Base-by-base conservation (phyloP, 1,140 invertebrate genomes). In the Plutomurus gul region DNA sequence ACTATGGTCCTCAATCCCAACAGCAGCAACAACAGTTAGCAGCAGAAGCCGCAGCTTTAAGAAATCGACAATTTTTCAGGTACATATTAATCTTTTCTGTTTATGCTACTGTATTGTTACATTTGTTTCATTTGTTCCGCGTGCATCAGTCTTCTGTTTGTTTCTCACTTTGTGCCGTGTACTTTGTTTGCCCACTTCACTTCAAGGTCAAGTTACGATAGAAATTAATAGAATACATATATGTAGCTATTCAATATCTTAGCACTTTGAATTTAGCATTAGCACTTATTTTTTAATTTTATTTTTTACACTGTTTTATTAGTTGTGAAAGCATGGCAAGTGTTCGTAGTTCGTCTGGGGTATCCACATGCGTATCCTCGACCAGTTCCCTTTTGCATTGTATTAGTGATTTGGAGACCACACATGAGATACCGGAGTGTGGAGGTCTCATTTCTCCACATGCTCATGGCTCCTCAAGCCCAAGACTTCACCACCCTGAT, bases 1-100 rank as follows among this genome's bases (percentile, higher is more conserved):
- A 92, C 85, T 90, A 88, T 81, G 89, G 88, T 77, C 85, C 86
- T 82, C 85, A 85, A 49, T 22, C 79, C 22, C 78, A 84, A 80
- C 65, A 80, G 33, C 82, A 78, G 18, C 60, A 77, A 43, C 49
- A 81, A 27, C 49, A 82, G 80, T 60, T 76, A 43, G 71, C 76
- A 16, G 47, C 71, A 72, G 81, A 77, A 71, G 36, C 27, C 37
- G 78, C 73, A 56, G 76, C 75, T 40, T 76, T 80, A 30, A 82
- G 76, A 89, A 88, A 82, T 89, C 88, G 77, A 18, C 22, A 89
- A 87, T 83, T 89, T 88, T 39, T 89, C 89, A 43, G 89, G 88
- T 76, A 89, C 88, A 87, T 56, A 75, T 82, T 20, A 83, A 84
- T 27, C 83, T 78, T 16, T 43, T 16, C 82, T 83, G 27, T 37